These are phyloP conservation scores for Rotaria socialis DNA, from an alignment of 2,888 invertebrate species.

Conservation along the genomic window DNA sequence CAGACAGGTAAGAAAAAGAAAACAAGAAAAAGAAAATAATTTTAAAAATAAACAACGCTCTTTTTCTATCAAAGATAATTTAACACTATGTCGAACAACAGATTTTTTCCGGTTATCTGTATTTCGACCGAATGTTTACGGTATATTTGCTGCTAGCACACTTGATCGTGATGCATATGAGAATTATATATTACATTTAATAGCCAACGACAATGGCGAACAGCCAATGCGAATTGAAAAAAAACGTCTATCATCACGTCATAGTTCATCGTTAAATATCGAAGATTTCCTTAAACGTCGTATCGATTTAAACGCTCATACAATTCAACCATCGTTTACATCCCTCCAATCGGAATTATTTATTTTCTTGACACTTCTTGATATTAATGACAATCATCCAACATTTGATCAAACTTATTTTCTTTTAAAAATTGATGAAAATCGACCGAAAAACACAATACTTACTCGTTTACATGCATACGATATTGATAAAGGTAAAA, in stretches of 20 bases:
- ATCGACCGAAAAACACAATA: not conserved
- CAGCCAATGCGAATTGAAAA: not conserved
- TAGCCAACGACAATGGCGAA: constrained; percentile 3
- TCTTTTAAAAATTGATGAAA: not conserved
- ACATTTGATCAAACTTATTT: not conserved
- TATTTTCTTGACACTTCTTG: not conserved
- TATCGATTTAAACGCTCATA: not conserved
- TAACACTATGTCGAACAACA: not conserved
- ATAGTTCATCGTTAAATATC: not conserved
- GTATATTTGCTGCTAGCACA: not conserved
- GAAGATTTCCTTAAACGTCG: constrained; percentile 10
- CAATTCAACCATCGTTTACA: not conserved
- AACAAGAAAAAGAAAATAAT: no score
- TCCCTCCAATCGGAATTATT: not conserved
- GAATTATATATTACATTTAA: constrained; percentile 1
- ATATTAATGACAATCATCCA: constrained; percentile 14
- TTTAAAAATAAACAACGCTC: not conserved
- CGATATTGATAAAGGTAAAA: constrained; percentile 22
- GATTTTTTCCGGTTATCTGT: constrained; percentile 21
- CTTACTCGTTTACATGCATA: not conserved
- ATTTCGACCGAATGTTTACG: constrained; percentile 33
- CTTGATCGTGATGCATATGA: constrained; percentile 31
- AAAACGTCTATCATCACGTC: not conserved
- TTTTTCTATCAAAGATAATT: not conserved
- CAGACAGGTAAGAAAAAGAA: not conserved